A percentile compares a stretch with the other conserved stretches of the same genome.
Evolutionary conservation across 2,113 vertebrate species (phyloP).

Genomic region (Calidris pygmaea): DNA sequence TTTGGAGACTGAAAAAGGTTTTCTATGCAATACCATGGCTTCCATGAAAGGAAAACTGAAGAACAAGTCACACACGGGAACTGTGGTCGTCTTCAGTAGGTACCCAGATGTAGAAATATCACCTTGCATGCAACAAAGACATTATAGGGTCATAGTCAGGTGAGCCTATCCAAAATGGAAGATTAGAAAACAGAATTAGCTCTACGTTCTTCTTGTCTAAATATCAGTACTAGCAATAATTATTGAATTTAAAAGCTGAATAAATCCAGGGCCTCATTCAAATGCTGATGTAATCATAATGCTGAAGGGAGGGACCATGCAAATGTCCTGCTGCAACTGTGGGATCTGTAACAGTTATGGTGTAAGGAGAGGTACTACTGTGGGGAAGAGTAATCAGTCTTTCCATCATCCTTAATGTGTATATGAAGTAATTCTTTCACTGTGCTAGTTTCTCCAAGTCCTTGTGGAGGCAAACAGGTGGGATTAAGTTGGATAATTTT

Average conservation of each 20-base stretch:
- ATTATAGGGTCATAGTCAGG: not conserved
- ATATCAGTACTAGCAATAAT: not conserved
- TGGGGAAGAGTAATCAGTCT: not conserved
- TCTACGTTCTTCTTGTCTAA: not conserved
- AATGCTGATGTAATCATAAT: not conserved
- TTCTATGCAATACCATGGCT: not conserved
- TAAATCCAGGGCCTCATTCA: not conserved
- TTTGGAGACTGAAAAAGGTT: not conserved
- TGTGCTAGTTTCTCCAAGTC: not conserved
- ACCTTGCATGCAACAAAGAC: not conserved
- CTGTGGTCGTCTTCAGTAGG: accelerated
- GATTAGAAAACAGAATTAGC: not conserved
- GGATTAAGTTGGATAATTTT: not conserved
- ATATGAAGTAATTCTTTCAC: not conserved
- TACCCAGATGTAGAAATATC: not conserved
- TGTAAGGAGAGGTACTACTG: not conserved
- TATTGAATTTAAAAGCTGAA: not conserved
- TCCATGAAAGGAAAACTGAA: not conserved
- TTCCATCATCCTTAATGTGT: not conserved
- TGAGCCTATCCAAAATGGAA: not conserved
- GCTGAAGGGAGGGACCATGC: not conserved
- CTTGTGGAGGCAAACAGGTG: not conserved
- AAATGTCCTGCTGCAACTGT: not conserved
- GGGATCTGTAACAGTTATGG: not conserved
- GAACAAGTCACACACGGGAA: not conserved